Evolutionary conservation across 2,113 vertebrate species (phyloP).

Genomic region (Lophotis ruficrista): DNA sequence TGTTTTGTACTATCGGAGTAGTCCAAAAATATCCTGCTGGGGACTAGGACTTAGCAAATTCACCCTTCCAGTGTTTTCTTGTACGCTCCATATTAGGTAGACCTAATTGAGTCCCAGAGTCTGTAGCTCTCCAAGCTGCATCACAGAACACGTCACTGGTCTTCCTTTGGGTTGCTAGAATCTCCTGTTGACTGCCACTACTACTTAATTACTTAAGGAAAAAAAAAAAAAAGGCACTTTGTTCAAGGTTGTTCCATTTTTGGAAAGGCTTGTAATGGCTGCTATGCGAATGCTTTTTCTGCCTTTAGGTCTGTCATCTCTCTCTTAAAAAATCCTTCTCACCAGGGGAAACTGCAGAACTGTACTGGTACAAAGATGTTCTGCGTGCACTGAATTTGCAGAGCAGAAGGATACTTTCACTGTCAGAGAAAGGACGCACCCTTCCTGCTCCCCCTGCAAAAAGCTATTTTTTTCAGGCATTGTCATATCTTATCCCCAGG

Average conservation of each 20-base stretch:
- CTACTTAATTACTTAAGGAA: background rate
- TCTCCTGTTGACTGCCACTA: slow-evolving; percentile 39
- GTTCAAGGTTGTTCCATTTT: slow-evolving; percentile 48
- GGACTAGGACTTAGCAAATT: background rate
- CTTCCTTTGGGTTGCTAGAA: slow-evolving; percentile 33
- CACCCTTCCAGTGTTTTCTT: slow-evolving; percentile 19
- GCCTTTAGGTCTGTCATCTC: background rate
- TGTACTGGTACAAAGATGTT: background rate
- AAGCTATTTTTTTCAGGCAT: slow-evolving; percentile 39
- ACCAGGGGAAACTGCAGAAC: background rate
- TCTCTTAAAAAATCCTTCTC: slow-evolving; percentile 4
- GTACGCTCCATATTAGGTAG: slow-evolving; percentile 45
- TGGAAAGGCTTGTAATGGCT: slow-evolving; percentile 6
- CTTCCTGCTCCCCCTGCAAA: background rate
- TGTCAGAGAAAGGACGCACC: slow-evolving; percentile 16
- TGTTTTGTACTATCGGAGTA: background rate
- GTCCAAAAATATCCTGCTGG: slow-evolving; percentile 12
- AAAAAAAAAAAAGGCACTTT: background rate
- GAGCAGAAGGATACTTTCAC: background rate
- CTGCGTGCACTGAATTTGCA: background rate
- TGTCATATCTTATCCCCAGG: slow-evolving; percentile 41
- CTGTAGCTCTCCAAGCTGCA: background rate
- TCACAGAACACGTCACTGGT: slow-evolving; percentile 15
- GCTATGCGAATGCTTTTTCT: background rate
- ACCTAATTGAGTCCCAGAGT: background rate